Evolutionary conservation across 2,797 vertebrate species (phyloP).

Genomic region (Sebastes vulpes): DNA sequence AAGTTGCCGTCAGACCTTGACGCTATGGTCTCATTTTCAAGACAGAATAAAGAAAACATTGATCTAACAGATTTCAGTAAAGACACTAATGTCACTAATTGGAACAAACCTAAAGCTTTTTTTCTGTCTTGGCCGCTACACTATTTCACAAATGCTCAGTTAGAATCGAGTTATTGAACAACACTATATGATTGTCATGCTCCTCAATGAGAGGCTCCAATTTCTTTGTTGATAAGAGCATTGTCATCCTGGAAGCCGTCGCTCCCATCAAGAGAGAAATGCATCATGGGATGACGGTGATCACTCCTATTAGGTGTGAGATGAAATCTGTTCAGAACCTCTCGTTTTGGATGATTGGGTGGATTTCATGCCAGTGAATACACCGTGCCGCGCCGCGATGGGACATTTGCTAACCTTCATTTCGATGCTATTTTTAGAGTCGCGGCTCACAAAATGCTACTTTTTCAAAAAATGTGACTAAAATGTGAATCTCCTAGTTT

Average conservation of each 20-base stretch:
- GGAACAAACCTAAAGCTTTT: background rate
- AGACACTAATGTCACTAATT: background rate
- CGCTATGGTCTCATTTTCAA: background rate
- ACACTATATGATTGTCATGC: background rate
- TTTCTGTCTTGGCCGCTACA: background rate
- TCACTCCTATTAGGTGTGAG: conserved; percentile 37
- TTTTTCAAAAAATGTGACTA: conserved; percentile 23
- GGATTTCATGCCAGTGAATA: conserved; percentile 35
- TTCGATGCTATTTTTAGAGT: conserved; percentile 5
- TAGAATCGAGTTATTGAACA: conserved; percentile 1
- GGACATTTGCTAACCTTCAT: conserved; percentile 11
- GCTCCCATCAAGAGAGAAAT: conserved; percentile 29
- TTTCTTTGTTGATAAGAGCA: conserved; percentile 37
- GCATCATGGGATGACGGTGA: conserved; percentile 39
- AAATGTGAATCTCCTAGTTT: conserved; percentile 39
- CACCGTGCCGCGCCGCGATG: background rate
- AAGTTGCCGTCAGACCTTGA: background rate
- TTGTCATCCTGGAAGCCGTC: conserved; percentile 24
- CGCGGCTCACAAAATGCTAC: background rate
- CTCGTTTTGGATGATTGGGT: conserved; percentile 20
- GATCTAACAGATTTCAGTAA: background rate
- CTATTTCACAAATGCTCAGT: conserved; percentile 3
- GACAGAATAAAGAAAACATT: background rate
- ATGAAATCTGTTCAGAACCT: conserved; percentile 35
- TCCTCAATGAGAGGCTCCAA: conserved; percentile 13